Conservation (phyloP, 2,113 vertebrate species). For the Tichodroma muraria region DNA sequence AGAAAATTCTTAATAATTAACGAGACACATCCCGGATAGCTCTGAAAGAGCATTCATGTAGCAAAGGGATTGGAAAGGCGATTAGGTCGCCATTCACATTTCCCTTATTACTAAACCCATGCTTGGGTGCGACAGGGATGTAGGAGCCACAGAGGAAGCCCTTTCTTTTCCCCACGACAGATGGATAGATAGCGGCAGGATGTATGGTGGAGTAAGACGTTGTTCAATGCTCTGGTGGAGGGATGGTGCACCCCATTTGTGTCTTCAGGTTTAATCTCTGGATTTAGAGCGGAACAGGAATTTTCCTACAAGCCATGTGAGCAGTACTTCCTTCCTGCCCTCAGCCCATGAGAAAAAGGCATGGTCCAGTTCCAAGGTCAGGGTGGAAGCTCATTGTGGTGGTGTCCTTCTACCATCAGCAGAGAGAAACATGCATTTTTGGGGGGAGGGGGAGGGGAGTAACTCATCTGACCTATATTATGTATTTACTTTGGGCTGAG, state of each 20-base stretch:
- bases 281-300: background rate
- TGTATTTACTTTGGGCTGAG: background rate
- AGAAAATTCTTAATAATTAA: background rate
- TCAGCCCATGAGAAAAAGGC: background rate
- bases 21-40: background rate
- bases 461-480: background rate
- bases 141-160: background rate
- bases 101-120: background rate
- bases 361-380: background rate
- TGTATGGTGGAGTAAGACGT: background rate
- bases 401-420: background rate
- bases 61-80: background rate
- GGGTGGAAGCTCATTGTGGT: rapidly evolving
- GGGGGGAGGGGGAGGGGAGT: no score
- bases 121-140: rapidly evolving
- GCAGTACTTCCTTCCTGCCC: background rate
- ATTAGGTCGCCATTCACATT: background rate
- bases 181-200: background rate
- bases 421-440: background rate
- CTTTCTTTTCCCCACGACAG: rapidly evolving
- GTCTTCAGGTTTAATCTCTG: background rate
- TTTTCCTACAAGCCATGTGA: background rate
- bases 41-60: background rate
- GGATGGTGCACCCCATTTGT: background rate
- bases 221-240: background rate